These are phyloP conservation scores for Blastomussa wellsi DNA, from an alignment of 92 coral and sea anemone species.

Conservation along the genomic window DNA sequence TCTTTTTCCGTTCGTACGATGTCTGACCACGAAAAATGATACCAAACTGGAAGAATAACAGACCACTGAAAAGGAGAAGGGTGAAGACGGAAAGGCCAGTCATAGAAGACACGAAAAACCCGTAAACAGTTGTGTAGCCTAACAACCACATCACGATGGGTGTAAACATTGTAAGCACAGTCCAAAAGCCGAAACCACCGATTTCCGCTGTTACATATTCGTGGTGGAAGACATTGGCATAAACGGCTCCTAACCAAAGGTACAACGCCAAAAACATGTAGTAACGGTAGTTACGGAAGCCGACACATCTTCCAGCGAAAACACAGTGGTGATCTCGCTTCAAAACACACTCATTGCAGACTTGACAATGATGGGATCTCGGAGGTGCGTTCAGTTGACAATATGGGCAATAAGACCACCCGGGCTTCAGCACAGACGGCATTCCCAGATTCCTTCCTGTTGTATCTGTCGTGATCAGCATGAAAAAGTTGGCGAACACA, in stretches of 20 bases:
- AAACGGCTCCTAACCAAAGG: constrained; percentile 93
- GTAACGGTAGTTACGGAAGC: constrained; percentile 94
- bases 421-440: constrained; percentile 91
- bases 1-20: constrained; percentile 85
- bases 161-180: constrained; percentile 86
- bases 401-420: constrained; percentile 95
- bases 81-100: constrained; percentile 86
- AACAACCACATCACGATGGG: constrained; percentile 79
- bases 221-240: constrained; percentile 88
- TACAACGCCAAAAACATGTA: constrained; percentile 83
- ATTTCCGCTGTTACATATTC: constrained; percentile 78
- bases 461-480: constrained; percentile 85
- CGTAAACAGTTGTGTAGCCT: constrained; percentile 77
- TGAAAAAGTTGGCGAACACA: constrained; percentile 89
- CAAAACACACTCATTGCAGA: constrained; percentile 86
- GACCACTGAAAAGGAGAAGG: constrained; percentile 71
- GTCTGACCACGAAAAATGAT: constrained; percentile 89
- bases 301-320: constrained; percentile 94
- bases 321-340: constrained; percentile 95
- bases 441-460: constrained; percentile 82
- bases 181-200: constrained; percentile 74
- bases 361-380: constrained; percentile 89
- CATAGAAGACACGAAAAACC: constrained; percentile 86
- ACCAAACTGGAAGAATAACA: constrained; percentile 78
- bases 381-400: constrained; percentile 95